Percentiles rank a stretch among this genome's conserved stretches.
phyloP scores from a whole-genome alignment of 2,888 invertebrate genomes.

The Oscheius sp. region DNA sequence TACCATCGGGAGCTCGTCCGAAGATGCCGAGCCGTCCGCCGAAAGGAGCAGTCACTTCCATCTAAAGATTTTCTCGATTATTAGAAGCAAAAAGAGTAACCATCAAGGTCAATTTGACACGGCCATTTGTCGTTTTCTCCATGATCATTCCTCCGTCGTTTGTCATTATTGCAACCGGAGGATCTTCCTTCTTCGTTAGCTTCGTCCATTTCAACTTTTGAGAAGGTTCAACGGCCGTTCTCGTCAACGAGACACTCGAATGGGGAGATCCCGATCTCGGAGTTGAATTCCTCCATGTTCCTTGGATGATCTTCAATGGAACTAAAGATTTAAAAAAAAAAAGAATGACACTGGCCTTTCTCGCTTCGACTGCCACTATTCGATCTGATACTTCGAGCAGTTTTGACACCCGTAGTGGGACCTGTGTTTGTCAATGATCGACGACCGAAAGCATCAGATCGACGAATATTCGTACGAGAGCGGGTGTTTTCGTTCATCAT shows the following conservation, averaged over 20 bases:
- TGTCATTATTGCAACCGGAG: background rate
- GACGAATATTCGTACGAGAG: background rate
- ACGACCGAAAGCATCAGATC: background rate
- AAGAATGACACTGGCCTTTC: background rate
- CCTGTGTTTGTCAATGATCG: background rate
- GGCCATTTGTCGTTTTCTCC: background rate
- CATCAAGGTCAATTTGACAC: constrained; percentile 6
- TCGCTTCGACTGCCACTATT: background rate
- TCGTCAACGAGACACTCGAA: background rate
- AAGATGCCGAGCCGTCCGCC: constrained; percentile 1
- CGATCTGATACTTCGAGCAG: background rate
- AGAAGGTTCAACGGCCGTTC: background rate
- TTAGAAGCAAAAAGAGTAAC: too few relatives aligned
- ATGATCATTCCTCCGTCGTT: constrained; percentile 1
- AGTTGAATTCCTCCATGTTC: background rate
- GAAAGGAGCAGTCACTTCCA: constrained; percentile 7
- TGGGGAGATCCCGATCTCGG: background rate
- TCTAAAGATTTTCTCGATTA: too few relatives aligned
- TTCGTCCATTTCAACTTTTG: background rate
- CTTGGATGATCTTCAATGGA: constrained; percentile 1
- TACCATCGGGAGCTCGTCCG: constrained; percentile 1
- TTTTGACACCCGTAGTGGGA: constrained; percentile 1
- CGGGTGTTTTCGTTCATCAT: background rate
- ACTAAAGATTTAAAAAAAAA: background rate
- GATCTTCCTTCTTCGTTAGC: background rate